phyloP scores from a whole-genome alignment of 2,888 invertebrate genomes.

The Apotomis capreana region DNA sequence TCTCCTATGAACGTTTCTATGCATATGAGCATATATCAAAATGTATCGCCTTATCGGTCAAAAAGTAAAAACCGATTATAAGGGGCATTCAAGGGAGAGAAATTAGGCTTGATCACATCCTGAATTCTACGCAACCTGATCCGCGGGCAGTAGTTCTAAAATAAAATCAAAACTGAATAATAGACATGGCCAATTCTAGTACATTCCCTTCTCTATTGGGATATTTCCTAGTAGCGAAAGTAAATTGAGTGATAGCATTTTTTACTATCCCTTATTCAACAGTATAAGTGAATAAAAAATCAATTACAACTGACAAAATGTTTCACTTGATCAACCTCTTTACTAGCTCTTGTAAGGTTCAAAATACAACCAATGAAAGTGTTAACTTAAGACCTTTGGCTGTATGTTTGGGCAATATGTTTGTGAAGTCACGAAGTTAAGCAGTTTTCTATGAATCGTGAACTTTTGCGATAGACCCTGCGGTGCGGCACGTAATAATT shows the following conservation, averaged over 20 bases:
- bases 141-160: too few relatives aligned
- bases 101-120: too few relatives aligned
- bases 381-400: neutral
- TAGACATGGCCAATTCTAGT: too few relatives aligned
- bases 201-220: neutral
- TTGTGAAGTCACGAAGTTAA: conserved; percentile 1
- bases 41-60: too few relatives aligned
- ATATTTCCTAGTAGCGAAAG: neutral
- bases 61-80: too few relatives aligned
- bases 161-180: too few relatives aligned
- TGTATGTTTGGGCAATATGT: neutral
- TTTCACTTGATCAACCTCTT: neutral
- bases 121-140: too few relatives aligned
- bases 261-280: conserved; percentile 6
- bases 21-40: too few relatives aligned
- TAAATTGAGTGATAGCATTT: conserved; percentile 3
- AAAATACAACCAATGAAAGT: neutral
- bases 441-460: conserved; percentile 1
- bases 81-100: too few relatives aligned
- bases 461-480: neutral
- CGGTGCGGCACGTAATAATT: neutral
- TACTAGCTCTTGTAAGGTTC: neutral
- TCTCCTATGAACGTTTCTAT: too few relatives aligned
- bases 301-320: neutral
- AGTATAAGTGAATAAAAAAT: neutral